Evolutionary conservation across 2,888 invertebrate species (phyloP), one percentile per base, ranked within the genome.

Genomic region (Microplitis manilae): DNA sequence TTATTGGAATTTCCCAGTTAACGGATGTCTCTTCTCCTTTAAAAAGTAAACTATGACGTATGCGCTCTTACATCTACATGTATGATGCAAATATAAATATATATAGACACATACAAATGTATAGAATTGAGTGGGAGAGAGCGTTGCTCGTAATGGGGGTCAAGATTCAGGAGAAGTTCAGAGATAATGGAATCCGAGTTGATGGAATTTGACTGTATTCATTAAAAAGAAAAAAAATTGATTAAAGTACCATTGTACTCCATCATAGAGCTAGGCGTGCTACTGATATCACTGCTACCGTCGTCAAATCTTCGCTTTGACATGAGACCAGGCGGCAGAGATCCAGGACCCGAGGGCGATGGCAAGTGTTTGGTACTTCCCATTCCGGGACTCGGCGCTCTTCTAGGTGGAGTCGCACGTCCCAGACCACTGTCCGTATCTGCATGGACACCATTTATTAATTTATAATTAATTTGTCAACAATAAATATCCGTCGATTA

Each of bases 371-470:
- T 93, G 88, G 93, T 92, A 84, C 93, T 92, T 81, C 92, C 91
- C 93, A 95, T 93, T 76, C 95, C 96, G 38, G 96, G 96, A 81
- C 96, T 96, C 74, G 96, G 95, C 65, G 96, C 96, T 87, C 96
- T 93, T 82, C 96, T 92, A 71, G 96, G 96, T 76, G 96, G 96
- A 76, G 97, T 96, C 71, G 96, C 95, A 86, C 96, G 93, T 68
- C 96, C 96, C 90, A 96, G 92, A 82, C 96, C 96, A 84, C 96
- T 96, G 92, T 96, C 96, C 90, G 95, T 94, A 91, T 94, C 94
- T 90, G 92, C 91, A 85, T 91, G 91, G 92, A 91, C 87, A 92
- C 92, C 77, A 91, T 59, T 39, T 77, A 80, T 79, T 41, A 2
- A 60, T 74, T 39, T 20, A 62, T 38, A 8, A 77, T 60, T 59